phyloP scores from a whole-genome alignment of 2,888 invertebrate genomes.

The Lycia hirtaria region DNA sequence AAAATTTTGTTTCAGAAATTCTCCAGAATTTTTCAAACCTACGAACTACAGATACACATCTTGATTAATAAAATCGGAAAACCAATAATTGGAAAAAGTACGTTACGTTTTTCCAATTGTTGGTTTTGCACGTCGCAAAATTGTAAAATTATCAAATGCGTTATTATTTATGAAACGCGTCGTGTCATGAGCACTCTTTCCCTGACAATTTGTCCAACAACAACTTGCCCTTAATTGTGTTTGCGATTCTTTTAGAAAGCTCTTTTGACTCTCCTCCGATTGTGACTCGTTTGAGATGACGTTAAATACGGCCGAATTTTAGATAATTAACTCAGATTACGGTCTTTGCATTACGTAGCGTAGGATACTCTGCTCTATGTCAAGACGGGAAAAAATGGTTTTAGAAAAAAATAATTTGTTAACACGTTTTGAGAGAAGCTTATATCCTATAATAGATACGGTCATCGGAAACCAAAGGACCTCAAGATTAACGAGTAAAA shows the following conservation, averaged over 20 bases:
- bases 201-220: slow-evolving; percentile 73
- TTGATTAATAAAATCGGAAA: no score
- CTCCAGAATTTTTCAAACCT: no score
- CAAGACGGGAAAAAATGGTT: neutral
- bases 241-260: slow-evolving; percentile 78
- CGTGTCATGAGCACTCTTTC: slow-evolving; percentile 71
- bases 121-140: no score
- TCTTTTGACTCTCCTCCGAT: slow-evolving; percentile 77
- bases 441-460: no score
- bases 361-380: neutral
- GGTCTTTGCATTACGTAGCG: slow-evolving; percentile 51
- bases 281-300: slow-evolving; percentile 77
- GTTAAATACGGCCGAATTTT: slow-evolving; percentile 78
- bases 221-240: slow-evolving; percentile 78
- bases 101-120: no score
- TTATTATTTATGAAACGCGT: slow-evolving; percentile 35
- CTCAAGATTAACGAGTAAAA: no score
- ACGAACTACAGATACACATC: no score
- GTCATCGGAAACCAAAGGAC: no score
- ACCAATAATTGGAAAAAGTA: no score
- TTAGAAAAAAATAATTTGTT: no score
- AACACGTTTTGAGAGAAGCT: no score
- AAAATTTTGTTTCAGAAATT: no score
- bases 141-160: slow-evolving; percentile 38
- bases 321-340: slow-evolving; percentile 83